Base-by-base conservation (phyloP, 1,140 invertebrate genomes). In the Probaryconus sp. region DNA sequence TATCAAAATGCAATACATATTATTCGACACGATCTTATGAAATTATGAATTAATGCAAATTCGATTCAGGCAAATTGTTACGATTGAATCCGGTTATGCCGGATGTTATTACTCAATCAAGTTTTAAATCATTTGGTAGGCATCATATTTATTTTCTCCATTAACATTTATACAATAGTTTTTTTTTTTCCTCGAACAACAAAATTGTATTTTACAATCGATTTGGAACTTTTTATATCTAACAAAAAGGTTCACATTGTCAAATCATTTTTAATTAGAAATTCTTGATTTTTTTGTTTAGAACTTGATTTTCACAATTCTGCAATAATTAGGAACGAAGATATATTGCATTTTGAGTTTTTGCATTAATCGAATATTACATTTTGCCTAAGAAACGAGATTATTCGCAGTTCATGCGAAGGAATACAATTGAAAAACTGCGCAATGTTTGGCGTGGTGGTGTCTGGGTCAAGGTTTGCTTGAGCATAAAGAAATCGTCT, bases 391-490 rank as follows among this genome's bases (percentile, higher is more conserved):
- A 30, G 40, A 56, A 31, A 26, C 30, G 28, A 28, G 14, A 33
- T 64, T 38, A 56, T 51, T 51, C n/a, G 30, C 60, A 7, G 2
- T 35, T 51, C 17, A 28, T 60, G 5, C 65, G 55, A 69, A 69
- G 61, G 7, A 42, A 61, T 53, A 53, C 55, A 69, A 60, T 68
- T 50, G 51, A 47, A 40, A 64, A 40, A 69, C 56, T 77, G 50
- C 60, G 76, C 70, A 76, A 77, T 58, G 69, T 73, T 78, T 82
- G 70, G 58, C 77, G 35, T 43, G 21, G 48, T 73, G 80, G 68
- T 75, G 80, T 79, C 78, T 78, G 76, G 81, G 81, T 80, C 81
- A 82, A 82, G 81, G 81, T 71, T 63, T 74, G 28, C 37, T 45
- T 42, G 21, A 28, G 60, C 68, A 64, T 72, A 24, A 64, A 75